Base-by-base conservation (phyloP, 2,797 vertebrate genomes). In the Falco naumanni region DNA sequence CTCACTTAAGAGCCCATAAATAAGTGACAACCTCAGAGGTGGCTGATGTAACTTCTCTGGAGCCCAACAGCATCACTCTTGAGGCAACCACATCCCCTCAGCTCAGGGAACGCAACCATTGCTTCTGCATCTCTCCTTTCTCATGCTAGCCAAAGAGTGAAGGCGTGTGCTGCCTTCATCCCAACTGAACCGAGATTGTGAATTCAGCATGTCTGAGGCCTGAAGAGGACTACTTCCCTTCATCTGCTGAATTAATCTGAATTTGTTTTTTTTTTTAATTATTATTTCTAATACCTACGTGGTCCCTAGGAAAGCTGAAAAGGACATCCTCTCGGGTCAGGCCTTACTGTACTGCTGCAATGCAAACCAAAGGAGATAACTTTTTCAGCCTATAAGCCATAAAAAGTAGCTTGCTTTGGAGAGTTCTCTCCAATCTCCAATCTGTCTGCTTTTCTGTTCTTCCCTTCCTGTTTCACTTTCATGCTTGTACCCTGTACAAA, bases 31-130 rank as follows among this genome's bases (percentile, higher is more conserved):
- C 13, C 47, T 81, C 33, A 56, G 50, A 59, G 43, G 8, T 61
- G 45, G 45, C 57, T 95, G 79, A 85, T 54, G 41, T 81, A 92
- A 96, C 50, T 83, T 81, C 81, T 91, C 60, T 59, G 69, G 53
- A 86, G 39, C 43, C 50, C 57, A 79, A 34, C 22, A 84, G 3
- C 51, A 19, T 71, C 0, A 0, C 24, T 86, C 45, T 43, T 26
- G 19, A 88, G 57, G 39, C 57, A 75, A 24, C 34, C 63, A n/a
- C 5, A 0, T 89, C 28, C 33, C 34, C 17, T 93, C 4, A 9
- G 47, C 31, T 84, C 28, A n/a, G 77, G 16, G 34, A 51, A 9
- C 17, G 33, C 1, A 1, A 29, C 28, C 2, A 4, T 21, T 91
- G 48, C 54, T 64, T 77, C 39, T 92, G 13, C 26, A 37, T 29